A percentile compares a stretch with the other conserved stretches of the same genome.
Evolutionary conservation across 2,888 invertebrate genomes (phyloP).

Genomic region (Laspeyria flexula): DNA sequence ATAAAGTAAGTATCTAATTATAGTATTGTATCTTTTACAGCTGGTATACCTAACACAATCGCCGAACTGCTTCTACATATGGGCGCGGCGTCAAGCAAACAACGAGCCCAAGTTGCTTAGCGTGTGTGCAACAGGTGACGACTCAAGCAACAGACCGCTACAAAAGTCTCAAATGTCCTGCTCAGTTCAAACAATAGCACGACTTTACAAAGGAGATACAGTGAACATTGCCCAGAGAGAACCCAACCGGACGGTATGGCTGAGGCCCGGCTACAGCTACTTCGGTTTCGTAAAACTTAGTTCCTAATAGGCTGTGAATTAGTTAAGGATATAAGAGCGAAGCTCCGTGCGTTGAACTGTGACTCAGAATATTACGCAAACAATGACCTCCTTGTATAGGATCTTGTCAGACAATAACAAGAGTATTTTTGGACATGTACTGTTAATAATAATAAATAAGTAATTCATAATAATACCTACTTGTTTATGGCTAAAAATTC

Average conservation of each 20-base stretch:
- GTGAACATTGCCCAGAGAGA: conserved; percentile 74
- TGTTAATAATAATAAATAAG: no score
- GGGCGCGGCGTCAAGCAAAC: conserved; percentile 56
- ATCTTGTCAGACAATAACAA: background rate
- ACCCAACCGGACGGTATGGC: conserved; percentile 70
- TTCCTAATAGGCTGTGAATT: conserved; percentile 74
- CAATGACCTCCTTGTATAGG: conserved; percentile 5
- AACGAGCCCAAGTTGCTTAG: conserved; percentile 57
- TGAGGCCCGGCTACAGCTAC: conserved; percentile 71
- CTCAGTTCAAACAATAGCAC: conserved; percentile 67
- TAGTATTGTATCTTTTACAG: no score
- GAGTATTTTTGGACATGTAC: no score
- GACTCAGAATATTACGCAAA: conserved; percentile 27
- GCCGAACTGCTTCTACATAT: conserved; percentile 74
- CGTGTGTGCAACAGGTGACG: conserved; percentile 72
- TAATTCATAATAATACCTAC: no score
- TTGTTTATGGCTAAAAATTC: conserved; percentile 1
- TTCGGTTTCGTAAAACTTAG: conserved; percentile 78
- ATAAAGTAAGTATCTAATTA: no score
- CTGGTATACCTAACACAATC: conserved; percentile 71
- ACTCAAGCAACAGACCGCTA: conserved; percentile 57
- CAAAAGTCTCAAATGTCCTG: conserved; percentile 74
- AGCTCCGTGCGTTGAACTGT: conserved; percentile 23
- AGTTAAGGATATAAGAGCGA: conserved; percentile 28
- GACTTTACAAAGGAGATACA: conserved; percentile 65